Evolutionary conservation across 2,888 invertebrate genomes (phyloP), one percentile per base, ranked within the genome.

Genomic region (Mesochorus sp.): DNA sequence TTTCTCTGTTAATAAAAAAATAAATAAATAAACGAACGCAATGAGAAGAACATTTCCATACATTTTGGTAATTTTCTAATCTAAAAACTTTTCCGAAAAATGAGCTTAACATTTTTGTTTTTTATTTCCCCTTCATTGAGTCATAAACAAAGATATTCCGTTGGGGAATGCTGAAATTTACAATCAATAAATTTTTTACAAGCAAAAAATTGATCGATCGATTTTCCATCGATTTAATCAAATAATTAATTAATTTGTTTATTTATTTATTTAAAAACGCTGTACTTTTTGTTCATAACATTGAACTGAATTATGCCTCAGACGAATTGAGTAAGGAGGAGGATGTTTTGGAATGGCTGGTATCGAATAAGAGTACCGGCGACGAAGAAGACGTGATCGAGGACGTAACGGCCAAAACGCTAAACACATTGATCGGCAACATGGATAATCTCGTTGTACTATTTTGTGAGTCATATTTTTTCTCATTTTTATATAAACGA

Each of bases 341-440:
- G 91, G 97, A 97, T 90, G 98, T 98, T 39, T 92, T 98, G 87
- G 97, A 97, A 91, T 98, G 98, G 98, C 93, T 98, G 88, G 96
- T 98, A 80, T 95, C 96, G 84, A 97, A 97, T 91, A 97, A 97
- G 91, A 97, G 97, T 77, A 97, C 97, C 39, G 97, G 97, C 49
- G 97, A 97, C 89, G 97, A 97, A 90, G 97, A 97, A 88, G 97
- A 97, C 91, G 95, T 97, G 70, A 98, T 98, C 85, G 98, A 98
- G 92, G 97, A 98, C 89, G 97, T 98, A 72, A 97, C 97, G n/a
- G 94, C 96, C 72, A 97, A 97, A 91, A 97, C 97, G 37, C 93
- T 98, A 76, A 94, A 95, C 86, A 97, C 97, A 42, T 93, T 98
- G 53, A 97, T 98, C 85, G 95, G 95, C 88, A 97, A 96, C 87